Conservation (phyloP, 53 echinoderm and acorn worm species). For the Antedon mediterranea region DNA sequence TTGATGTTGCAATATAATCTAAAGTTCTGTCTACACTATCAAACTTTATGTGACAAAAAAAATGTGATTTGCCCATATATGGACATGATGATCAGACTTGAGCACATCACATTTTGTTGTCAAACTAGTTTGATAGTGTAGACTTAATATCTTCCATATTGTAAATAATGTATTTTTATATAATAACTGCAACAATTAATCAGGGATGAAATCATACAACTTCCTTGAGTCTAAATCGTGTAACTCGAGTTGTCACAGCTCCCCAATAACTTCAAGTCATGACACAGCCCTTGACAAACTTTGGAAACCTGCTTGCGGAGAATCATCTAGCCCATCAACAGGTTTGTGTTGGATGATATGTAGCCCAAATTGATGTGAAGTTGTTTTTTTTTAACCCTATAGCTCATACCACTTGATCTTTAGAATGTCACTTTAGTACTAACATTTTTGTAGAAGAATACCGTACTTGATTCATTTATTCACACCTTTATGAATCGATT, state of each 20-base stretch:
- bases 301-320: constrained; percentile 31
- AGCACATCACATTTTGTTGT: too few species aligned
- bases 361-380: background rate
- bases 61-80: too few species aligned
- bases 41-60: too few species aligned
- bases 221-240: constrained; percentile 62
- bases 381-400: background rate
- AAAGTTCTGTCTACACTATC: too few species aligned
- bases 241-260: constrained; percentile 84
- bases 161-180: background rate
- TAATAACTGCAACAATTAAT: background rate
- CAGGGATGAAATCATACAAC: constrained; percentile 95
- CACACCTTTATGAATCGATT: too few species aligned
- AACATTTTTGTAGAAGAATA: too few species aligned
- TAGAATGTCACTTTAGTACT: too few species aligned
- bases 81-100: too few species aligned
- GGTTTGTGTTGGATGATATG: constrained; percentile 44
- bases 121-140: too few species aligned
- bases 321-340: constrained; percentile 60
- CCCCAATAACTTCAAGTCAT: constrained; percentile 77
- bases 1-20: too few species aligned
- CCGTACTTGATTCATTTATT: too few species aligned
- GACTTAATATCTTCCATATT: background rate
- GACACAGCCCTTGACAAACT: constrained; percentile 93
- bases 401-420: too few species aligned